These are phyloP conservation scores for Homarus gammarus DNA, from an alignment of 2,888 invertebrate species.

Conservation along the genomic window DNA sequence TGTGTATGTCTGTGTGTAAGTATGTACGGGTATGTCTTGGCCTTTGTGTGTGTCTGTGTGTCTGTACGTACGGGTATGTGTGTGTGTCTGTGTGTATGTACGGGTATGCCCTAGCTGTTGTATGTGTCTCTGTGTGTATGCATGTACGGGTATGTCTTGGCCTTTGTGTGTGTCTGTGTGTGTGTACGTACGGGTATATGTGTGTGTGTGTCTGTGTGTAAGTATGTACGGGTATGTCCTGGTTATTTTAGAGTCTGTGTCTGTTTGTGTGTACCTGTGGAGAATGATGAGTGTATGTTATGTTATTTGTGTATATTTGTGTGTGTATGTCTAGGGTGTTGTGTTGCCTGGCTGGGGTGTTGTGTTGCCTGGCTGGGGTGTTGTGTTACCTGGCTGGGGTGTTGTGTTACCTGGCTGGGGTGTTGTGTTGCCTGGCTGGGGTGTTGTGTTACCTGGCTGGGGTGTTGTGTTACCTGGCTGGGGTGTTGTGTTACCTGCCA, in stretches of 20 bases:
- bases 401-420: too few relatives aligned
- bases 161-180: neutral
- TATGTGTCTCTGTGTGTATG: neutral
- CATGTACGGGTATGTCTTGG: neutral
- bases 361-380: too few relatives aligned
- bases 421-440: too few relatives aligned
- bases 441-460: too few relatives aligned
- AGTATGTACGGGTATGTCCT: neutral
- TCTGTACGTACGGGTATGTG: conserved; percentile 4
- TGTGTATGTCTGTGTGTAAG: too few relatives aligned
- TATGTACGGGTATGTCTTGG: neutral
- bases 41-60: neutral
- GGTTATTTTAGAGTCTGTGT: neutral
- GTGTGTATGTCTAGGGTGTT: too few relatives aligned
- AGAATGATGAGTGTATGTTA: neutral
- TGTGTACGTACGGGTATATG: neutral
- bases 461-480: too few relatives aligned
- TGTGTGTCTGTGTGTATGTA: conserved; percentile 4
- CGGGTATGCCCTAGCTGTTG: neutral
- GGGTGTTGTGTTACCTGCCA: too few relatives aligned
- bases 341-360: too few relatives aligned
- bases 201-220: conserved; percentile 22
- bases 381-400: too few relatives aligned
- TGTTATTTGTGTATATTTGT: too few relatives aligned
- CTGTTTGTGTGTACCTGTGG: neutral